Evolutionary conservation across 2,113 vertebrate species (phyloP).

Genomic region (Poecile atricapillus): DNA sequence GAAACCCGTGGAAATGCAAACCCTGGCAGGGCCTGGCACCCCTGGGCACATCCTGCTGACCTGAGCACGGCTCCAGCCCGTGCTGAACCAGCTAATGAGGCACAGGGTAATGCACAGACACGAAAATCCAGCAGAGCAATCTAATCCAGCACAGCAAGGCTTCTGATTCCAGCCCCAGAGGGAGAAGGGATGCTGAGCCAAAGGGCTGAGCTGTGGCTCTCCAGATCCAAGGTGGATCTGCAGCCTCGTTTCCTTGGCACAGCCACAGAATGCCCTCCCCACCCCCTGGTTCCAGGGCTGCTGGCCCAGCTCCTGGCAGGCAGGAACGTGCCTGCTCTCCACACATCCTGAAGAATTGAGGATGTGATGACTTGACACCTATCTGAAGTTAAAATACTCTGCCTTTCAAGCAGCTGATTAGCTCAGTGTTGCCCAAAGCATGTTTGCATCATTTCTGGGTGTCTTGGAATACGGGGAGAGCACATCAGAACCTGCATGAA

Average conservation of each 20-base stretch:
- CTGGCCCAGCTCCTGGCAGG: not conserved
- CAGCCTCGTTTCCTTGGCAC: not conserved
- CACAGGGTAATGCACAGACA: not conserved
- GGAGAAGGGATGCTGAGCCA: not conserved
- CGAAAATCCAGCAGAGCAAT: not conserved
- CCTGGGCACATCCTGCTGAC: accelerated
- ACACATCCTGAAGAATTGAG: not conserved
- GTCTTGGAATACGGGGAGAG: not conserved
- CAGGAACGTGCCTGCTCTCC: not conserved
- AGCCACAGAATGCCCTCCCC: not conserved
- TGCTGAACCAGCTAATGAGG: not conserved
- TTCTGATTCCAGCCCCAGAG: not conserved
- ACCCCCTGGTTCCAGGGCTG: accelerated
- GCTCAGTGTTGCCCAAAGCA: not conserved
- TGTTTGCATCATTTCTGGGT: not conserved
- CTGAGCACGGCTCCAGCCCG: not conserved
- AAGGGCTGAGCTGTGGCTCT: not conserved
- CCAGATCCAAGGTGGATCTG: not conserved
- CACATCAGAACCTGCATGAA: not conserved
- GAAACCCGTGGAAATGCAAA: not conserved
- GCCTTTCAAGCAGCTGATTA: not conserved
- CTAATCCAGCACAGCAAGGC: not conserved
- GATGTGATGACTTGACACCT: not conserved
- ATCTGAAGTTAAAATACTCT: not conserved
- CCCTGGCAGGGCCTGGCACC: not conserved